Conservation (phyloP, 2,113 vertebrate genomes). For the Rana temporaria region DNA sequence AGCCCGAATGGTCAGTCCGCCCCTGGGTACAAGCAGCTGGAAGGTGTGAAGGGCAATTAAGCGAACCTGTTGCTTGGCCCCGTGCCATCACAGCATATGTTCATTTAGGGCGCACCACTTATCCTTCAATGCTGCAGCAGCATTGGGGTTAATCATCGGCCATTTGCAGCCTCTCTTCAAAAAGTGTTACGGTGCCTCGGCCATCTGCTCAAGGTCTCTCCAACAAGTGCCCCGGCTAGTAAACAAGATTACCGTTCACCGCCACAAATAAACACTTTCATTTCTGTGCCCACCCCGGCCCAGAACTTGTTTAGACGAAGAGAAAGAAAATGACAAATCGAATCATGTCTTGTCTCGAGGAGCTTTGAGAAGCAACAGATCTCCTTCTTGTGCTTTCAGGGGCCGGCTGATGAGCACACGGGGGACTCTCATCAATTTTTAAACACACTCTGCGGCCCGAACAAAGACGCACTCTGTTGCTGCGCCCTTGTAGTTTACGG, state of each 20-base stretch:
- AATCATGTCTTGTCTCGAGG: conserved; percentile 75
- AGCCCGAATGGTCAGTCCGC: no score
- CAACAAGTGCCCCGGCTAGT: conserved; percentile 69
- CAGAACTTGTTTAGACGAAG: conserved; percentile 67
- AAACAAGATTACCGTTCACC: conserved; percentile 65
- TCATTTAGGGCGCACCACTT: neutral
- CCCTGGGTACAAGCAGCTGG: no score
- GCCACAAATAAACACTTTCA: conserved; percentile 50
- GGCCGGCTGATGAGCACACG: conserved; percentile 74
- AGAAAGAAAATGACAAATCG: conserved; percentile 72
- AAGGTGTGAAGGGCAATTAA: no score
- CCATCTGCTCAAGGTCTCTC: conserved; percentile 72
- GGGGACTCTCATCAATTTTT: conserved; percentile 73
- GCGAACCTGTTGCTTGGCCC: no score
- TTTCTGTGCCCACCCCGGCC: conserved; percentile 69
- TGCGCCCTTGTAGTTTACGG: conserved; percentile 45
- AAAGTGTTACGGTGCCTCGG: conserved; percentile 39
- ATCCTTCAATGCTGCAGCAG: neutral
- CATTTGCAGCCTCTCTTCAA: conserved; percentile 23
- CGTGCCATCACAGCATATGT: no score
- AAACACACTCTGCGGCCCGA: conserved; percentile 68
- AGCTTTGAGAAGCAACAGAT: conserved; percentile 75
- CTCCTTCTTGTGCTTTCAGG: conserved; percentile 70
- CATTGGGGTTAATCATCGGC: conserved; percentile 61
- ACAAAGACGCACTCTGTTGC: conserved; percentile 77